phyloP scores from a whole-genome alignment of 2,797 vertebrate species.

The Thunnus albacares region DNA sequence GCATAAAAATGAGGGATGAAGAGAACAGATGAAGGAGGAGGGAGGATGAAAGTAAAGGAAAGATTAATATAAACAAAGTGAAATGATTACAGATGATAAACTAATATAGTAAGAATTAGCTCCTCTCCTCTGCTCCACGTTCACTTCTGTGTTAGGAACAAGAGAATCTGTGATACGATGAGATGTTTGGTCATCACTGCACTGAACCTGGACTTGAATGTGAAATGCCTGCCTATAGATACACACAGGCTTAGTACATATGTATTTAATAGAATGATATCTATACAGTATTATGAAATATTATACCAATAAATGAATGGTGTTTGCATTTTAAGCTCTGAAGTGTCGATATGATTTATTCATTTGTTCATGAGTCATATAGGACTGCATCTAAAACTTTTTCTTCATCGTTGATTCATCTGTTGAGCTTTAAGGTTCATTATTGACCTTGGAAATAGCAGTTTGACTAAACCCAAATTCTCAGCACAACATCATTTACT shows the following conservation, averaged over 20 bases:
- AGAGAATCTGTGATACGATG: conserved; percentile 31
- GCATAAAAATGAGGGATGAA: not conserved
- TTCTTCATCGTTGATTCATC: not conserved
- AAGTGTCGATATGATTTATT: conserved; percentile 17
- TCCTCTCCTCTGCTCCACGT: conserved; percentile 24
- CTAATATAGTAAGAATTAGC: conserved; percentile 12
- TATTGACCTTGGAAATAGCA: too few relatives aligned
- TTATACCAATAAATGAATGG: conserved; percentile 79
- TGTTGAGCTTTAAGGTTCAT: too few relatives aligned
- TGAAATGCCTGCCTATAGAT: conserved; percentile 72
- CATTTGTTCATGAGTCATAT: not conserved
- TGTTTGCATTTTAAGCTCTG: conserved; percentile 71
- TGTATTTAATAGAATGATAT: conserved; percentile 78
- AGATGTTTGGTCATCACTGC: conserved; percentile 60
- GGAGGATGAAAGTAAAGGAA: not conserved
- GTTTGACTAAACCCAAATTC: too few relatives aligned
- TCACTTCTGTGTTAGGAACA: conserved; percentile 29
- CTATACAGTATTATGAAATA: conserved; percentile 73
- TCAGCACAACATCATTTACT: too few relatives aligned
- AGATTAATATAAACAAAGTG: not conserved
- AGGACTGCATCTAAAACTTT: not conserved
- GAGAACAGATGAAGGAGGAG: not conserved
- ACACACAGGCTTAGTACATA: conserved; percentile 72
- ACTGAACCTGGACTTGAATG: conserved; percentile 78
- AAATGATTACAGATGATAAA: conserved; percentile 19